These are phyloP conservation scores for Alethe diademata DNA, from an alignment of 2,113 vertebrate species.

Conservation along the genomic window DNA sequence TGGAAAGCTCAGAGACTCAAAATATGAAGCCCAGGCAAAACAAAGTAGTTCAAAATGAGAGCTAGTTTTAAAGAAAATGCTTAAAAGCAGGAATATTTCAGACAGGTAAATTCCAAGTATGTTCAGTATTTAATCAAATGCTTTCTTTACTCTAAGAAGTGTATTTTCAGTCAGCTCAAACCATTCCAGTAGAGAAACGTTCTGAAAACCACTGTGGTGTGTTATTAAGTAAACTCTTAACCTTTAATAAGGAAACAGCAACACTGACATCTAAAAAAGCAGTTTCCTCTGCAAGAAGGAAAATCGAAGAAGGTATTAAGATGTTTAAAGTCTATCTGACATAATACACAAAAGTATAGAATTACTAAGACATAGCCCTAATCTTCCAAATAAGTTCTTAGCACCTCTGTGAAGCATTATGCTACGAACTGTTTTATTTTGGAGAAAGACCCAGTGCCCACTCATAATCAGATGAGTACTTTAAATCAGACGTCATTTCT, in stretches of 20 bases:
- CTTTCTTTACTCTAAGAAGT: background rate
- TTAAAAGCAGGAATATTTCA: background rate
- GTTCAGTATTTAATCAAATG: background rate
- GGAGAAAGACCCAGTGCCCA: background rate
- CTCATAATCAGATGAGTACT: background rate
- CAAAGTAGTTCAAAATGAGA: background rate
- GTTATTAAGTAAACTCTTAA: background rate
- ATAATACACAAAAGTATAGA: background rate
- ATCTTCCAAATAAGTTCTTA: background rate
- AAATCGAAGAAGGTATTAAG: background rate
- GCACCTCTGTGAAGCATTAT: fast-evolving
- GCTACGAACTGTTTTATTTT: background rate
- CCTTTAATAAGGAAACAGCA: background rate
- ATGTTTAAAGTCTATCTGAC: background rate
- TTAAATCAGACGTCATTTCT: background rate
- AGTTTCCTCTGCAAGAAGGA: background rate
- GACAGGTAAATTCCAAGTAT: background rate
- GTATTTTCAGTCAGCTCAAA: background rate
- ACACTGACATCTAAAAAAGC: background rate
- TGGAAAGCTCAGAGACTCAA: background rate
- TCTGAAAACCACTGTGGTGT: background rate
- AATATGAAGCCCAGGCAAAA: background rate
- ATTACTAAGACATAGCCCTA: background rate
- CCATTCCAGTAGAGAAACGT: background rate
- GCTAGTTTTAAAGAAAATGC: background rate